Conservation (phyloP, 2,888 invertebrate species). For the Catocala sponsa region DNA sequence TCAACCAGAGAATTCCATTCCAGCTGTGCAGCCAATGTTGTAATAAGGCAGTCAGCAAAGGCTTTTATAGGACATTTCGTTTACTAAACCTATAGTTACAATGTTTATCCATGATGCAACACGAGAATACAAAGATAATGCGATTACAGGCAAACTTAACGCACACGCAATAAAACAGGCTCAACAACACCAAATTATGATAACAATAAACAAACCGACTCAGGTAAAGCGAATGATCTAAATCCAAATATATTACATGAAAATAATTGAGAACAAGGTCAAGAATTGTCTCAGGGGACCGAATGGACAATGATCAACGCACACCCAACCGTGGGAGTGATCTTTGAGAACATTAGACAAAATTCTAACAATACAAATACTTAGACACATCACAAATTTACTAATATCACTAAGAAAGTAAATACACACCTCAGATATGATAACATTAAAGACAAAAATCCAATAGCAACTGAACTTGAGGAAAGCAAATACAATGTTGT, state of each 20-base stretch:
- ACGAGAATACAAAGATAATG: neutral
- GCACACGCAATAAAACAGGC: neutral
- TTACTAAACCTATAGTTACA: no score
- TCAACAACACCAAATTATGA: neutral
- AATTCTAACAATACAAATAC: constrained; percentile 61
- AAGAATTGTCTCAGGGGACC: constrained; percentile 79
- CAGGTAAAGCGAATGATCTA: constrained; percentile 31
- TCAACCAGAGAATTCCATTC: no score
- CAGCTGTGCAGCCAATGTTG: no score
- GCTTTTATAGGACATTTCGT: no score
- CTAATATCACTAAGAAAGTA: constrained; percentile 40
- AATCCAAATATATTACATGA: constrained; percentile 55
- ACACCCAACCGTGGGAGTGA: constrained; percentile 79
- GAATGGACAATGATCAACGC: constrained; percentile 76
- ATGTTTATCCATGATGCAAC: no score
- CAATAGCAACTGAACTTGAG: constrained; percentile 25
- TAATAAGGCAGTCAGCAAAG: no score
- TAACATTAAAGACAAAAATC: constrained; percentile 38
- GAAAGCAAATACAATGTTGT: constrained; percentile 40
- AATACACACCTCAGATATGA: constrained; percentile 17
- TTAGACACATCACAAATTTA: constrained; percentile 56
- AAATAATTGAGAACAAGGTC: constrained; percentile 83
- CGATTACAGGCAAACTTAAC: neutral
- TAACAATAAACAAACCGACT: constrained; percentile 17
- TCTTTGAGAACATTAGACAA: constrained; percentile 71